Percentiles rank a stretch among this genome's conserved stretches.
phyloP scores from a whole-genome alignment of 2,888 invertebrate genomes.

The Plagodis pulveraria region DNA sequence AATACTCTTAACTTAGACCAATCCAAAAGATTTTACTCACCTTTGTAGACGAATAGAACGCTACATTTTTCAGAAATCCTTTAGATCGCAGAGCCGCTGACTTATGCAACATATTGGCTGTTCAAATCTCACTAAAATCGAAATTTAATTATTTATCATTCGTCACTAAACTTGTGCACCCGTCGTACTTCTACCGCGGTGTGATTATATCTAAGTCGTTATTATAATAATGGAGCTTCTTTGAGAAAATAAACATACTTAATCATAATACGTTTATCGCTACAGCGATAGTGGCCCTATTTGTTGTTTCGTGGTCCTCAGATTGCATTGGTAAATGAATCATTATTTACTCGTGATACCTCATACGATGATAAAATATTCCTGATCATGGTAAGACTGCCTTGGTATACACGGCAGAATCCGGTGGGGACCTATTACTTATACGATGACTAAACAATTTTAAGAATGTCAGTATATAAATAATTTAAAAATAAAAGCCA shows the following conservation, averaged over 20 bases:
- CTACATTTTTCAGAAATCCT: conserved; percentile 59
- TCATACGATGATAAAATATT: background rate
- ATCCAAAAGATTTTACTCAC: conserved; percentile 44
- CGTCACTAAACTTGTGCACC: conserved; percentile 36
- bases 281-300: conserved; percentile 26
- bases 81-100: conserved; percentile 62
- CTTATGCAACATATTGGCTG: conserved; percentile 63
- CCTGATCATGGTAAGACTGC: too few species aligned
- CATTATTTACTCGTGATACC: conserved; percentile 1
- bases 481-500: too few species aligned
- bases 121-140: background rate
- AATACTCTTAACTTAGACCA: background rate
- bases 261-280: conserved; percentile 35
- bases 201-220: conserved; percentile 34
- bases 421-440: too few species aligned
- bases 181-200: conserved; percentile 38
- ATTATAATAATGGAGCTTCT: conserved; percentile 32
- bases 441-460: too few species aligned
- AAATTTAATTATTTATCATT: conserved; percentile 39
- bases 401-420: too few species aligned
- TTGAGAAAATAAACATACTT: conserved; percentile 31
- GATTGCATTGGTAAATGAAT: conserved; percentile 9
- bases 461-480: too few species aligned
- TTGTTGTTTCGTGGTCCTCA: conserved; percentile 25
- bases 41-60: conserved; percentile 67